Evolutionary conservation across 2,797 vertebrate species (phyloP), one percentile per base, ranked within the genome.

Genomic region (Epinephelus coioides): DNA sequence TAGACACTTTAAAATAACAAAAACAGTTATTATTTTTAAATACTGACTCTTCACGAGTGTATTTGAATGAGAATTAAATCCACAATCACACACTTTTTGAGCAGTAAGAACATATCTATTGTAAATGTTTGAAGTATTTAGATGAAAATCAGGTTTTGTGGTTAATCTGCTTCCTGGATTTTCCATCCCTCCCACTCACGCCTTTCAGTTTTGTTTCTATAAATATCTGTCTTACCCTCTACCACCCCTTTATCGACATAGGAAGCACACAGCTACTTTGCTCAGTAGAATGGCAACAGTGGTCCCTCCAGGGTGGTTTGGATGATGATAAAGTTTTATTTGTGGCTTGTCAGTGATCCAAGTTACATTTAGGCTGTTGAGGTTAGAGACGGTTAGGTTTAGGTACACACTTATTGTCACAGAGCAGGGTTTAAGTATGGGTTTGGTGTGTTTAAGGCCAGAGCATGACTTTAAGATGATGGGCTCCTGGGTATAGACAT

Each of bases 101-200:
- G 49, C 23, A 49, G 17, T 38, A 62, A 13, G 61, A 76, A 30
- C 17, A 1, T 18, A 13, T 68, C 19, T 10, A 2, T 6, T 5
- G 43, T 49, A 40, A 77, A 68, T 21, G 9, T 65, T 61, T 68
- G 4, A 69, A 64, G 21, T 38, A 8, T 23, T 75, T 43, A 12
- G 1, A 10, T 47, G n/a, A 17, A 23, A 18, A 25, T 54, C 49
- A 44, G 19, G 14, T 49, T 47, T 61, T 61, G 47, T 14, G 4
- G 40, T 21, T 55, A 21, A 55, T 56, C 2, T 46, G 56, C 15
- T 51, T 49, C 40, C 11, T 65, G 19, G 34, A 3, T 57, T 64
- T 57, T 54, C 2, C 18, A 6, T 64, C 18, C 30, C 18, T 15
- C 53, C 17, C 2, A 19, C 46, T 47, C 13, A 47, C 34, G 14